A percentile compares a stretch with the other conserved stretches of the same genome.
Conservation (phyloP, 2,797 vertebrate genomes). For the Acanthurus tractus region DNA sequence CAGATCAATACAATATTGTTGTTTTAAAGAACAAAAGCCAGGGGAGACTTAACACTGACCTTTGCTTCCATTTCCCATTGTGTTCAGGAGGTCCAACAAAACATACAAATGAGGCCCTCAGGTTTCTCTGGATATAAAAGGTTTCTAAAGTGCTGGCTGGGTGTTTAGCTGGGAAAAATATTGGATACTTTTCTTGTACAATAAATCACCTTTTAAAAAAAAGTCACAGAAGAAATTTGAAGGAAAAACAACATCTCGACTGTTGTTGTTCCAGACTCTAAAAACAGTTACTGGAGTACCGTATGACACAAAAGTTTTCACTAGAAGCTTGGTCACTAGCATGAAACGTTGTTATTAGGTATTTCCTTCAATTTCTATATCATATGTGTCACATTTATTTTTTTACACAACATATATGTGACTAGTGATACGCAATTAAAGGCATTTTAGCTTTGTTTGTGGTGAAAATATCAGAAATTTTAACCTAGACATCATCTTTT, state of each 20-base stretch:
- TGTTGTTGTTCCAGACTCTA: constrained; percentile 6
- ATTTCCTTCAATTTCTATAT: too few relatives aligned
- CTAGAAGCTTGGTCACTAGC: too few relatives aligned
- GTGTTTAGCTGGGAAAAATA: constrained; percentile 30
- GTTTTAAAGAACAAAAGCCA: constrained; percentile 91
- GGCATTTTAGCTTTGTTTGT: too few relatives aligned
- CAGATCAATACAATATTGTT: constrained; percentile 92
- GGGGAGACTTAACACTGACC: constrained; percentile 93
- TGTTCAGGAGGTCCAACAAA: constrained; percentile 85
- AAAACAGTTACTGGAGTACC: too few relatives aligned
- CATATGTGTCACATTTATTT: too few relatives aligned
- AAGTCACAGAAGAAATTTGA: neutral
- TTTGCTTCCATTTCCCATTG: constrained; percentile 91
- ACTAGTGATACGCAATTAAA: too few relatives aligned
- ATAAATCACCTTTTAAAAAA: constrained; percentile 19
- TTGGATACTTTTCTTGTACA: constrained; percentile 8
- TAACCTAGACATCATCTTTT: too few relatives aligned
- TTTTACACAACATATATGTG: too few relatives aligned
- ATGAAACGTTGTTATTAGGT: too few relatives aligned
- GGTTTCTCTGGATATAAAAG: constrained; percentile 59
- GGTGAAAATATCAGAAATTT: too few relatives aligned
- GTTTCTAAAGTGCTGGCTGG: constrained; percentile 26
- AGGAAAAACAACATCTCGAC: too few relatives aligned
- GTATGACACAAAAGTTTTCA: too few relatives aligned
- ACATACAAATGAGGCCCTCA: constrained; percentile 89